phyloP scores from a whole-genome alignment of 2,888 invertebrate species.

The Drepanosiphum platanoidis region DNA sequence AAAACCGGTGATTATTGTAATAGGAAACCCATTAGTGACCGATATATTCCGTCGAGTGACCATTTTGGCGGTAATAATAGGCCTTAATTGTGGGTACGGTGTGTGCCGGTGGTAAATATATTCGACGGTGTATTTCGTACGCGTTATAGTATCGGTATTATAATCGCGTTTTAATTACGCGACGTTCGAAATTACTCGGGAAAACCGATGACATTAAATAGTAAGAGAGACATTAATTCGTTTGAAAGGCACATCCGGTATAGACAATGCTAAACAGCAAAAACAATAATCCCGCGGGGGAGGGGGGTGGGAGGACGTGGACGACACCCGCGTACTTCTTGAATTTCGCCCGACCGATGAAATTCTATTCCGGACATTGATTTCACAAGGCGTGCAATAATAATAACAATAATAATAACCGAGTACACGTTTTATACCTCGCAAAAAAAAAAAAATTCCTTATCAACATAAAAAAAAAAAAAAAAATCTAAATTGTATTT shows the following conservation, averaged over 20 bases:
- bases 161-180: slow-evolving; percentile 43
- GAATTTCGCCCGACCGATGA: slow-evolving; percentile 37
- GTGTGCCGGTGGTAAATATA: slow-evolving; percentile 8
- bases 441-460: neutral
- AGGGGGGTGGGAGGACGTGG: neutral
- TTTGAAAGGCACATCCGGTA: slow-evolving; percentile 27
- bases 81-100: neutral
- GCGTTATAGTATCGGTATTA: neutral
- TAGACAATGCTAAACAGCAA: slow-evolving; percentile 35
- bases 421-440: neutral
- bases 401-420: neutral
- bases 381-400: slow-evolving; percentile 24
- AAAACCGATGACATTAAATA: neutral
- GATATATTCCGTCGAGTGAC: neutral
- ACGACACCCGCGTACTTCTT: neutral
- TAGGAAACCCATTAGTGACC: slow-evolving; percentile 48
- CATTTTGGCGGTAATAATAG: neutral
- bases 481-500: no score
- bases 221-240: slow-evolving; percentile 13
- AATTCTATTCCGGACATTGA: slow-evolving; percentile 40
- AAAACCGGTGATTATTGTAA: slow-evolving; percentile 57
- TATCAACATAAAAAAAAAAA: neutral
- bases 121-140: neutral
- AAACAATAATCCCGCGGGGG: neutral
- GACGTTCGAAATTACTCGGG: neutral